A percentile compares a stretch with the other conserved stretches of the same genome.
Conservation (phyloP, 2,888 invertebrate species). For the Monoplex corrugatus region DNA sequence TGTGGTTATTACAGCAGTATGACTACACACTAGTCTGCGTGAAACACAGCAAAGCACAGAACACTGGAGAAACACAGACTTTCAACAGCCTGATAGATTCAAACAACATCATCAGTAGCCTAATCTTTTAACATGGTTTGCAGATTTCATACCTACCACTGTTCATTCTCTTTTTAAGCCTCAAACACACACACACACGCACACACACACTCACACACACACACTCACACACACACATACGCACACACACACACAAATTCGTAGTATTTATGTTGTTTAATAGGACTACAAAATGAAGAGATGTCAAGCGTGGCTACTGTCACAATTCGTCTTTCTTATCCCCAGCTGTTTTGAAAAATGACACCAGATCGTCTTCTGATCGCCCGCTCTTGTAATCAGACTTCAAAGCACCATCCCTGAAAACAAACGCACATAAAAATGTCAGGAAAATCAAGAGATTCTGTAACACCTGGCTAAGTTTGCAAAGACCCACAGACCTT, state of each 20-base stretch:
- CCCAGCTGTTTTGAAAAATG: slow-evolving; percentile 87
- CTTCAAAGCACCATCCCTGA: slow-evolving; percentile 87
- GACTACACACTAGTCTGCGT: too few species aligned
- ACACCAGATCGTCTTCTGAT: slow-evolving; percentile 88
- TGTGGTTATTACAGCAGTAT: too few species aligned
- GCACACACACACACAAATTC: not conserved
- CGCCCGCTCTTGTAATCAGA: slow-evolving; percentile 90
- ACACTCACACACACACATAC: not conserved
- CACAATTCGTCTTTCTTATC: slow-evolving; percentile 44
- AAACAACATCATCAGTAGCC: too few species aligned
- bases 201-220: not conserved
- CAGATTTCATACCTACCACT: too few species aligned
- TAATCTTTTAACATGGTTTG: too few species aligned
- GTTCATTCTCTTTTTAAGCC: not conserved
- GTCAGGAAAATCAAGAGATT: not conserved
- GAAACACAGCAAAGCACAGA: too few species aligned
- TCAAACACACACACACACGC: not conserved
- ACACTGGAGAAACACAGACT: too few species aligned
- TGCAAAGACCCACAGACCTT: not conserved
- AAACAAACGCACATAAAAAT: slow-evolving; percentile 39
- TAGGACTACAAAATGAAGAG: not conserved
- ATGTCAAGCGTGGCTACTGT: not conserved
- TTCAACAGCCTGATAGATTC: too few species aligned
- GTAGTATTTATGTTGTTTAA: not conserved
- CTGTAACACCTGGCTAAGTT: not conserved